Evolutionary conservation across 2,797 vertebrate genomes (phyloP).

Genomic region (Peromyscus eremicus): DNA sequence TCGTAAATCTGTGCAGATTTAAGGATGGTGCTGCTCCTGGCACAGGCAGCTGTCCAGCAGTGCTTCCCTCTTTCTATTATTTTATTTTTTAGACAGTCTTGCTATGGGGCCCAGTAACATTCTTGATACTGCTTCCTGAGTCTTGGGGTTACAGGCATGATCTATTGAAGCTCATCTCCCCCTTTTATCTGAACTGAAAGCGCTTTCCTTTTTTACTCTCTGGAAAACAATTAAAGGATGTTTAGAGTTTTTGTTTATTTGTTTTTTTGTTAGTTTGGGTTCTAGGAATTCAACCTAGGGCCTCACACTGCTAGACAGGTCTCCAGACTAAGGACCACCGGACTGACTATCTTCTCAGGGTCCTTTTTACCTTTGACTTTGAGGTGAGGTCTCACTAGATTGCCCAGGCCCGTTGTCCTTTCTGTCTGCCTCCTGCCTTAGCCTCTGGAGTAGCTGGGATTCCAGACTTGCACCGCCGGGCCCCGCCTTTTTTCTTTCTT

Average conservation of each 20-base stretch:
- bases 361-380: neutral
- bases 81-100: neutral
- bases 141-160: neutral
- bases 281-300: neutral
- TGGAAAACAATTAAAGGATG: neutral
- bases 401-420: neutral
- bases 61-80: too few species aligned
- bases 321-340: neutral
- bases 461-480: neutral
- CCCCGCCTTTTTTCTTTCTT: too few species aligned
- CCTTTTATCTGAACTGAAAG: constrained; percentile 14
- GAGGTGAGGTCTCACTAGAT: neutral
- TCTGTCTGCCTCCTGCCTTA: neutral
- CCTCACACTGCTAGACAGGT: neutral
- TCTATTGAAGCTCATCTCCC: neutral
- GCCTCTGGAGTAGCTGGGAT: neutral
- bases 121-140: neutral
- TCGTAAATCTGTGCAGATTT: neutral
- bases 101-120: neutral
- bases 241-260: neutral
- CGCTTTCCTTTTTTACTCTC: neutral
- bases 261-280: neutral
- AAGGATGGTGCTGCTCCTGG: neutral
- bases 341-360: neutral
- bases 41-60: neutral